Conservation (phyloP, 1,140 invertebrate genomes). For the Macrotrachela quadricornifera region DNA sequence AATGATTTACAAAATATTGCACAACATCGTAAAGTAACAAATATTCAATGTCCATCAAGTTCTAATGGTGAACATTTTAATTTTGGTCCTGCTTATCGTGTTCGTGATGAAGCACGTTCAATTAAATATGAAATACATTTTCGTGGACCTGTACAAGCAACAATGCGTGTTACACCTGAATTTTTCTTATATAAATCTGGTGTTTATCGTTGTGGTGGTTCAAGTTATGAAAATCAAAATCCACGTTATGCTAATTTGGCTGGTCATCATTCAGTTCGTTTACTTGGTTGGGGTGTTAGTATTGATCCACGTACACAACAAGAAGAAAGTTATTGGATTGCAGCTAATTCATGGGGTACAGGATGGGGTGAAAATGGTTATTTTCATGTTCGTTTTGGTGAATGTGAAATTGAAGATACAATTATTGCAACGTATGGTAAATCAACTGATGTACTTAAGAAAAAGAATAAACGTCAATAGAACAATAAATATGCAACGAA, state of each 20-base stretch:
- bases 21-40: too few relatives aligned
- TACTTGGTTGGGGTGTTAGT: conserved; percentile 31
- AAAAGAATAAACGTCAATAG: too few relatives aligned
- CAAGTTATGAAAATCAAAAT: neutral
- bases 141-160: conserved; percentile 4
- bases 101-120: neutral
- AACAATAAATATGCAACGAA: too few relatives aligned
- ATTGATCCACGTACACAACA: neutral
- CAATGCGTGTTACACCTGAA: conserved; percentile 1
- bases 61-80: too few relatives aligned
- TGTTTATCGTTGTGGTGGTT: neutral
- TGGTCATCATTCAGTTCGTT: conserved; percentile 10
- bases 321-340: neutral
- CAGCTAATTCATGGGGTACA: conserved; percentile 6
- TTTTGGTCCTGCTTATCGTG: neutral
- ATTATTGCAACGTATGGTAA: too few relatives aligned
- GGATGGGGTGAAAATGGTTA: neutral
- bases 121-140: neutral
- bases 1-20: too few relatives aligned
- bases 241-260: too few relatives aligned
- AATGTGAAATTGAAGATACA: too few relatives aligned
- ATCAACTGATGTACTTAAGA: too few relatives aligned
- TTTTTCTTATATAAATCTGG: conserved; percentile 8
- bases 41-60: too few relatives aligned
- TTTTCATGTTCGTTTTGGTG: too few relatives aligned